Percentiles rank a stretch among this genome's conserved stretches.
Conservation (phyloP, 2,888 invertebrate genomes). For the Icerya purchasi region DNA sequence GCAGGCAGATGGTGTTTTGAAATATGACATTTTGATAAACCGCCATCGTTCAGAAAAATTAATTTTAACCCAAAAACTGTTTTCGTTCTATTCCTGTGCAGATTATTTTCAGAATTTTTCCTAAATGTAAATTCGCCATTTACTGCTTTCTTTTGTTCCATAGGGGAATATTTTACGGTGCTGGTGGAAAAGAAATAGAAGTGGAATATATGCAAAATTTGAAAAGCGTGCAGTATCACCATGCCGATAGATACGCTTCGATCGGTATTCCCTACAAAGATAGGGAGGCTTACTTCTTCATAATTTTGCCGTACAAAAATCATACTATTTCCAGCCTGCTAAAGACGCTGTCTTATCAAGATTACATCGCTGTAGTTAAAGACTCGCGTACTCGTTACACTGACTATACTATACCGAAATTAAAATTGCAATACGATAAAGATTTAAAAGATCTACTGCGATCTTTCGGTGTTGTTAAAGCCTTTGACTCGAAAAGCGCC, state of each 20-base stretch:
- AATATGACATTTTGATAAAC: too few relatives aligned
- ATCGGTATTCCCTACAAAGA: neutral
- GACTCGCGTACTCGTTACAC: neutral
- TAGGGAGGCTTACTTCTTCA: neutral
- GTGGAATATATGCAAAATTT: neutral
- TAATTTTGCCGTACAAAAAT: neutral
- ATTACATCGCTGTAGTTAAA: neutral
- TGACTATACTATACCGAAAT: neutral
- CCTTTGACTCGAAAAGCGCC: neutral
- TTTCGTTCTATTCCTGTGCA: too few relatives aligned
- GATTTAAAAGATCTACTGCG: neutral
- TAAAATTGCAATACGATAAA: neutral
- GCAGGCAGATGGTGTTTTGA: too few relatives aligned
- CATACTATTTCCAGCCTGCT: neutral
- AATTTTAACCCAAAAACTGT: too few relatives aligned
- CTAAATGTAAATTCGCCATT: too few relatives aligned
- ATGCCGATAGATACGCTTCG: neutral
- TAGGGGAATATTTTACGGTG: neutral
- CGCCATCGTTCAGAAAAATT: too few relatives aligned
- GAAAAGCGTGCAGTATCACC: neutral
- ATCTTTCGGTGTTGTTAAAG: neutral
- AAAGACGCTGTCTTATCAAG: neutral
- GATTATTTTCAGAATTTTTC: too few relatives aligned
- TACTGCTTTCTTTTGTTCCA: neutral
- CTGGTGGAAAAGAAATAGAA: neutral